Conservation (phyloP, 1,140 invertebrate genomes). For the Pseudoatta argentina region DNA sequence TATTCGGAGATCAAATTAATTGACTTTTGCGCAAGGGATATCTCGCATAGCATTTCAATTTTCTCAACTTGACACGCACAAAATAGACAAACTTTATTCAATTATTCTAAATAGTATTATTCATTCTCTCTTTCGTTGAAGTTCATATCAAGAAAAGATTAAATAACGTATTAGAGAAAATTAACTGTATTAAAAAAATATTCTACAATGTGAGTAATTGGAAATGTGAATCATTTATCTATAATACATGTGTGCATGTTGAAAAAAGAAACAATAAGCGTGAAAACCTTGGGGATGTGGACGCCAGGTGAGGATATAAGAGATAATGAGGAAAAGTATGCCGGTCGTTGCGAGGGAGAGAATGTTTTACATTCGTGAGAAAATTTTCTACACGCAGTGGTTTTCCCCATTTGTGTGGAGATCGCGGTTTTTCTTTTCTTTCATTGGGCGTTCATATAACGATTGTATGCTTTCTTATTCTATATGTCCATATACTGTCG, state of each 20-base stretch:
- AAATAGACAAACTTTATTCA: neutral
- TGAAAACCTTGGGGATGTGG: neutral
- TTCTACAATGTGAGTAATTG: neutral
- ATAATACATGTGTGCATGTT: neutral
- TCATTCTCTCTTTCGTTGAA: neutral
- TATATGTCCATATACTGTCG: neutral
- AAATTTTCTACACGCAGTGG: conserved; percentile 33
- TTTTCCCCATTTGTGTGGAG: conserved; percentile 43
- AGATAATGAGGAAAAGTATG: conserved; percentile 51
- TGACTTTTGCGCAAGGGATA: neutral
- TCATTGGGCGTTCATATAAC: conserved; percentile 3
- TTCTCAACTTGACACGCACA: neutral
- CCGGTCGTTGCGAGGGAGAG: conserved; percentile 31
- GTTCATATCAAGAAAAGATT: neutral
- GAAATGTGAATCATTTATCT: neutral
- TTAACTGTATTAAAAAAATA: neutral
- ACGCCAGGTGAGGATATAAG: conserved; percentile 38
- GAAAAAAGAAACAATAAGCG: conserved; percentile 16
- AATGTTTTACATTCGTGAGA: conserved; percentile 55
- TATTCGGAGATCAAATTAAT: neutral
- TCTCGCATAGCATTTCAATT: neutral
- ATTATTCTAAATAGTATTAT: neutral
- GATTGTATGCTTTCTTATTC: neutral
- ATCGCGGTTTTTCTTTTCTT: conserved; percentile 51
- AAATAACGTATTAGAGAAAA: neutral